These are phyloP conservation scores for Paracyclopina nana DNA, from an alignment of 1,140 invertebrate genomes.

Conservation along the genomic window DNA sequence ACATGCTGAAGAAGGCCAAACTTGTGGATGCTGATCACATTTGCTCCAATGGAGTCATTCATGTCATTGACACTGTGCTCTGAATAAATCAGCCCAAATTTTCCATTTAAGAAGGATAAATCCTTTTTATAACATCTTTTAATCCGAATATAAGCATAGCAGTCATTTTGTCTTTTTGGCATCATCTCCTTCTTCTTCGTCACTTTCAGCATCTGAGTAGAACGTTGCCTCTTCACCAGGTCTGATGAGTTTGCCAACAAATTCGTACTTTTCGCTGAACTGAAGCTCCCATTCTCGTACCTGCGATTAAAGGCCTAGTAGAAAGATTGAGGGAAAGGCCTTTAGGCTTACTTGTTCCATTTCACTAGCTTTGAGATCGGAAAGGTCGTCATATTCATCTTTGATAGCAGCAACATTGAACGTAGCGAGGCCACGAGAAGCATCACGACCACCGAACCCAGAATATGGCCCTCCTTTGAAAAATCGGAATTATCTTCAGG, in stretches of 20 bases:
- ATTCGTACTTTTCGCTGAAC: constrained; percentile 87
- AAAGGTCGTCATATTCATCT: constrained; percentile 83
- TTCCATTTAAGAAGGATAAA: not conserved
- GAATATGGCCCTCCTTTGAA: constrained; percentile 74
- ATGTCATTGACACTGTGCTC: constrained; percentile 1
- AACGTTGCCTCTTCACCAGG: constrained; percentile 72
- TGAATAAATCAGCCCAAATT: not conserved
- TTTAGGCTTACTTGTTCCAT: too few species aligned
- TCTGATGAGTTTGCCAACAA: constrained; percentile 71
- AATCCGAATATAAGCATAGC: too few species aligned
- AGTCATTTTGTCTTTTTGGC: too few species aligned
- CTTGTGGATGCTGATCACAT: constrained; percentile 1
- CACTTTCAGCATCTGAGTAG: constrained; percentile 71
- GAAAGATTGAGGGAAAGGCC: too few species aligned
- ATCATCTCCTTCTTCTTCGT: constrained; percentile 10
- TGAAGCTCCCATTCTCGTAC: constrained; percentile 79
- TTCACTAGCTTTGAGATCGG: constrained; percentile 59
- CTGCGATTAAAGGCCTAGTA: too few species aligned
- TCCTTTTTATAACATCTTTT: not conserved
- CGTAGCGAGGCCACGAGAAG: constrained; percentile 74
- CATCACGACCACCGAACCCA: constrained; percentile 84
- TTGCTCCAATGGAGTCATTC: constrained; percentile 3
- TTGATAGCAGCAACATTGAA: constrained; percentile 64
- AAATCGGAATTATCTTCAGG: not conserved
- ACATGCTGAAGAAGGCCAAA: not conserved